Evolutionary conservation across 2,888 invertebrate species (phyloP), one percentile per base, ranked within the genome.

Genomic region (Netelia melanura): DNA sequence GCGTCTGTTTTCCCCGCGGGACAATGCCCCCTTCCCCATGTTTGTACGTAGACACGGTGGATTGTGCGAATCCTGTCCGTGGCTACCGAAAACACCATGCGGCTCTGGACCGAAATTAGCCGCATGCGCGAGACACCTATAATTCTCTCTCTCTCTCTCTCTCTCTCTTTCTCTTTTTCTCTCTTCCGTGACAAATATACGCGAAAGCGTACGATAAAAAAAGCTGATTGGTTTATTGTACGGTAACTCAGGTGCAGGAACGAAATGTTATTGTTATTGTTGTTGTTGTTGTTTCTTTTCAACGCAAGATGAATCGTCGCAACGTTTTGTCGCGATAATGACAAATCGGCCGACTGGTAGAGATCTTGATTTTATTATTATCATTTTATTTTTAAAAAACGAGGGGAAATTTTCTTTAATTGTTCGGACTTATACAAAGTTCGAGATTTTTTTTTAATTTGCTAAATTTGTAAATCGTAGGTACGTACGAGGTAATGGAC

Each of bases 31-130:
- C 30, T 14, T 14, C 30, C 30, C 5, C 30, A 30, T 56, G 21
- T 56, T 8, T 56, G 17, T 21, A 56, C 56, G 17, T 56, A 21
- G 11, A 21, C 8, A 56, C n/a, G 56, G 48, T 48, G 14, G 10
- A 48, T 48, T 10, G 48, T 48, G 30, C 30, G 30, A 30, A 30
- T 30, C 30, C 1, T 23, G 30, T 14, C 21, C 71, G 56, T 17
- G 30, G 21, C 17, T 17, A 30, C 30, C 30, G 5, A 30, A 30
- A 30, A 30, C 30, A 30, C 30, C 5, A 30, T 30, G 30, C 30
- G 30, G 30, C 6, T 30, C 30, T 30, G 30, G 30, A 30, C 30
- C 65, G 56, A 76, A 82, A 82, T 82, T 82, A 76, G 71, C 76
- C 70, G 44, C 38, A 38, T 52, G 56, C 54, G 62, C 48, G 62